Conservation (phyloP, 2,797 vertebrate species). For the Brachyalestes nurse region DNA sequence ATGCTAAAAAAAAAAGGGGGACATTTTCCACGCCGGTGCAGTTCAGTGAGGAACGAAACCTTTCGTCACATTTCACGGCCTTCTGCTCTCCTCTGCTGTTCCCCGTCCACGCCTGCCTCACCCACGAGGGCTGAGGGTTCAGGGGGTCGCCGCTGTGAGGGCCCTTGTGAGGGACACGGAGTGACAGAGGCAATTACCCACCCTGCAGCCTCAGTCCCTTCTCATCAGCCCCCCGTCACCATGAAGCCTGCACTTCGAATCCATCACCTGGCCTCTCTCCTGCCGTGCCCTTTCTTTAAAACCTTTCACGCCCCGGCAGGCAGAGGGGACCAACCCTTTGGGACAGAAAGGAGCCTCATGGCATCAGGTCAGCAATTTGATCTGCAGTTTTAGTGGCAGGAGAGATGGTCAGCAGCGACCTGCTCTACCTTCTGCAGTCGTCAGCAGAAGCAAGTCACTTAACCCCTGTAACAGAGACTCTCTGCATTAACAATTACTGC, state of each 20-base stretch:
- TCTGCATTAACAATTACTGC: neutral
- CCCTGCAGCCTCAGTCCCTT: neutral
- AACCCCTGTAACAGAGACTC: neutral
- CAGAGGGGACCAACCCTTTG: neutral
- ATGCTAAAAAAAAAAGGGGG: neutral
- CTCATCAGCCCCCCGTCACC: neutral
- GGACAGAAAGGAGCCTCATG: neutral
- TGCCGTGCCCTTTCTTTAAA: neutral
- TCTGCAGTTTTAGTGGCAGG: neutral
- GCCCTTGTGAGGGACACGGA: neutral
- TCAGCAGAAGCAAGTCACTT: neutral
- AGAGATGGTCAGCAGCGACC: neutral
- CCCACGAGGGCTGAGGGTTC: neutral
- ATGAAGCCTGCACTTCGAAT: constrained; percentile 21
- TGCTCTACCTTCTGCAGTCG: neutral
- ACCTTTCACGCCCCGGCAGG: neutral
- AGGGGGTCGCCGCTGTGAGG: neutral
- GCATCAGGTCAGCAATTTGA: neutral
- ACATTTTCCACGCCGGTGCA: neutral
- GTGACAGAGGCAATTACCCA: constrained; percentile 13
- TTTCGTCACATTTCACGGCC: neutral
- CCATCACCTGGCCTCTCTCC: constrained; percentile 9
- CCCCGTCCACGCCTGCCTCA: neutral
- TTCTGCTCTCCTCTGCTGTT: neutral
- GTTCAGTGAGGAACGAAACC: neutral